phyloP scores from a whole-genome alignment of 2,113 vertebrate genomes.

The Cyanistes caeruleus region DNA sequence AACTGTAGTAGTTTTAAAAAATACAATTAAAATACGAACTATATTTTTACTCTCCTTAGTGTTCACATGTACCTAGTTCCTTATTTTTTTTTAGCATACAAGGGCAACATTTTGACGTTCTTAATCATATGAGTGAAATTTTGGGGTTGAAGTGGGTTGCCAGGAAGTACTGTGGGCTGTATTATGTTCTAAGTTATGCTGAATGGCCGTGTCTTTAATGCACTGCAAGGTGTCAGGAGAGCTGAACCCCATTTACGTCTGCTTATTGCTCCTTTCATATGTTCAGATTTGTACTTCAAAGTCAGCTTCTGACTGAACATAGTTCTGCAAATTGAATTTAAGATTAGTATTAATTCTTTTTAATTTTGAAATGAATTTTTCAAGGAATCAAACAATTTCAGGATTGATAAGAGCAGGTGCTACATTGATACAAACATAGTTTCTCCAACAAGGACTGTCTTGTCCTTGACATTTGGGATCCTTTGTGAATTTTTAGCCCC shows the following conservation, averaged over 20 bases:
- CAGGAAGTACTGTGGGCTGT: not conserved
- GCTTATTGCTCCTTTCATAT: not conserved
- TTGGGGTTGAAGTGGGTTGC: not conserved
- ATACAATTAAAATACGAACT: not conserved
- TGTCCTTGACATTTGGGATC: not conserved
- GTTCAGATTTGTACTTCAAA: not conserved
- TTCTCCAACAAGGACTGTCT: not conserved
- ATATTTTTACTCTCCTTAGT: not conserved
- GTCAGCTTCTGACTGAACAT: not conserved
- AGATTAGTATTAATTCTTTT: not conserved
- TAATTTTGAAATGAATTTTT: not conserved
- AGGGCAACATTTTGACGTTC: not conserved
- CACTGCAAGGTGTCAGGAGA: not conserved
- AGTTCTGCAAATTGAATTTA: not conserved
- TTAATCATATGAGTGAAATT: slow-evolving; percentile 32
- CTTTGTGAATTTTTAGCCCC: not conserved
- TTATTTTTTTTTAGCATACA: not conserved
- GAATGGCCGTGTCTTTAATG: not conserved
- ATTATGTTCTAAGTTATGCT: not conserved
- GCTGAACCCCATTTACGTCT: not conserved
- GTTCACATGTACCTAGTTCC: not conserved
- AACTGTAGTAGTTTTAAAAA: not conserved
- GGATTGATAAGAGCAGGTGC: not conserved
- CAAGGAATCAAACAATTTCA: not conserved
- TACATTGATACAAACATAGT: rapidly evolving